Base-by-base conservation (phyloP, 2,797 vertebrate species). In the Sebastes kiyomatsui region DNA sequence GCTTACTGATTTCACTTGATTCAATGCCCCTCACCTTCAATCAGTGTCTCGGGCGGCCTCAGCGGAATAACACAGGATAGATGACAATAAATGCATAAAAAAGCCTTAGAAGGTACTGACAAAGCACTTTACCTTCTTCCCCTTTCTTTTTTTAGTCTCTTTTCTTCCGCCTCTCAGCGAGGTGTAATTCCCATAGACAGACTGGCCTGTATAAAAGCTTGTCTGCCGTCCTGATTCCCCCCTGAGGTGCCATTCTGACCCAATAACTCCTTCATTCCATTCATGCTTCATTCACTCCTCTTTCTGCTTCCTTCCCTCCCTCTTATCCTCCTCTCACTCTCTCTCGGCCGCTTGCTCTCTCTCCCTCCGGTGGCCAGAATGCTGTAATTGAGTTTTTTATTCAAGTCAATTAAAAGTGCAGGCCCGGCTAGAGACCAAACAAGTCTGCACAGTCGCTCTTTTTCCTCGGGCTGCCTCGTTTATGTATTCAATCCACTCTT, bases 361-460 rank as follows among this genome's bases (percentile, higher is more conserved):
- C 83, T 89, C 88, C 87, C 92, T 90, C 87, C 89, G 89, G 89
- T 91, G 94, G 90, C 87, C 88, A 78, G 85, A 89, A 88, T 88
- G 87, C 87, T 93, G 90, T 93, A 95, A 95, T 95, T 93, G 87
- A 93, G 91, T 94, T 93, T 94, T 94, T 91, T 94, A 94, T 94
- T 95, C 89, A 86, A 92, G 92, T 94, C 94, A 93, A 94, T 95
- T 95, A 94, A 95, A 94, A 94, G 90, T 93, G 90, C 82, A 88
- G 83, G 74, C 77, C 85, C 64, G 76, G 88, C 86, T 86, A 75
- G 89, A 92, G 93, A 93, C 91, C 93, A 93, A 94, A 93, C 93
- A 93, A 92, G 92, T 92, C 82, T 66, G 79, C 81, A 32, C 69
- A 78, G 88, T 85, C 12, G 68, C 67, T 87, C 81, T 84, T 85